Percentiles rank a stretch among this genome's conserved stretches.
Evolutionary conservation across 1,140 invertebrate species (phyloP).

Genomic region (Trachymyrmex cornetzi): DNA sequence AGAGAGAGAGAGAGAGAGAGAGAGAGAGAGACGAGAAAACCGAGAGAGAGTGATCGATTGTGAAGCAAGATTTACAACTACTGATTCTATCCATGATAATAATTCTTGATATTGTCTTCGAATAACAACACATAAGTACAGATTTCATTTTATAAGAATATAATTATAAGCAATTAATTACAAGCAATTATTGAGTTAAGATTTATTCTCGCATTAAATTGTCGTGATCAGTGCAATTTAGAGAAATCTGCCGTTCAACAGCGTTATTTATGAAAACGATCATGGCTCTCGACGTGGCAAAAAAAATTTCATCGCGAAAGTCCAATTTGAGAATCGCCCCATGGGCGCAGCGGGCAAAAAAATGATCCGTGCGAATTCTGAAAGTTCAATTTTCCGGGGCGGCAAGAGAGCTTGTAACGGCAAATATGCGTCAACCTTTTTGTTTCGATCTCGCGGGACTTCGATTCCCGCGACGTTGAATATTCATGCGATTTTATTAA

Average conservation of each 20-base stretch:
- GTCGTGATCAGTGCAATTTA: neutral
- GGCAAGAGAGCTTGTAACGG: conserved; percentile 58
- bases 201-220: conserved; percentile 1
- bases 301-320: conserved; percentile 67
- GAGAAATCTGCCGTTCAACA: conserved; percentile 9
- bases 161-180: conserved; percentile 11
- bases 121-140: neutral
- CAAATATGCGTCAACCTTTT: conserved; percentile 73
- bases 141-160: neutral
- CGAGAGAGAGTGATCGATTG: neutral
- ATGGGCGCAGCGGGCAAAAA: conserved; percentile 10
- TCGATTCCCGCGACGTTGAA: conserved; percentile 72
- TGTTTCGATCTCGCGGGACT: conserved; percentile 73
- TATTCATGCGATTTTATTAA: conserved; percentile 79
- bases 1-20: too few species aligned
- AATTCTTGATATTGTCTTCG: neutral
- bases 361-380: conserved; percentile 68
- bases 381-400: conserved; percentile 73
- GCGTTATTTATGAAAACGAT: conserved; percentile 58
- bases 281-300: conserved; percentile 1
- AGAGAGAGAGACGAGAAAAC: too few species aligned
- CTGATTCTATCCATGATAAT: neutral
- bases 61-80: neutral
- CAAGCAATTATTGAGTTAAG: neutral
- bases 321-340: conserved; percentile 67